These are phyloP conservation scores for Lithosia quadra DNA, from an alignment of 2,888 invertebrate species.

Conservation along the genomic window DNA sequence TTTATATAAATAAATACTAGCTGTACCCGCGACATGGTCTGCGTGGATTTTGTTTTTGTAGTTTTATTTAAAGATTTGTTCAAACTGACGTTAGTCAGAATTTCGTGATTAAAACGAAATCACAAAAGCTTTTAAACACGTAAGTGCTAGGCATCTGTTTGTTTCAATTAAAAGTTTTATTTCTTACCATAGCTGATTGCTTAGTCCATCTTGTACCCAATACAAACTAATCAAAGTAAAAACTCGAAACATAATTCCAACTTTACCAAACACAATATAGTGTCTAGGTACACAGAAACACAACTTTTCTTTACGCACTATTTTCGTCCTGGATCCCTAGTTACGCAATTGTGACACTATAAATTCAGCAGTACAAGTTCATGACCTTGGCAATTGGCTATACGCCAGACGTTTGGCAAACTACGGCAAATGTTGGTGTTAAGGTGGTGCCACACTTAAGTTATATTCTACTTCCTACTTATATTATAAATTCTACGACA, in stretches of 20 bases:
- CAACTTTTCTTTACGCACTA: constrained; percentile 17
- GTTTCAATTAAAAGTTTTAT: too few species aligned
- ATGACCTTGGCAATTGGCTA: constrained; percentile 43
- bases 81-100: too few species aligned
- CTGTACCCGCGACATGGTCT: too few species aligned
- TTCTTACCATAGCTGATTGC: not conserved
- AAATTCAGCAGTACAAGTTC: constrained; percentile 48
- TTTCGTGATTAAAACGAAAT: too few species aligned
- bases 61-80: too few species aligned
- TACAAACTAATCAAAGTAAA: not conserved
- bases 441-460: not conserved
- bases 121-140: too few species aligned
- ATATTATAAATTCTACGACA: too few species aligned
- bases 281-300: constrained; percentile 1
- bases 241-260: not conserved
- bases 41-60: too few species aligned
- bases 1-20: too few species aligned
- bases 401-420: constrained; percentile 36
- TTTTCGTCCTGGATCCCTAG: constrained; percentile 43
- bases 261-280: constrained; percentile 2
- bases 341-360: constrained; percentile 44
- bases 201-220: not conserved
- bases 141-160: too few species aligned
- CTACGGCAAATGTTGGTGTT: constrained; percentile 8
- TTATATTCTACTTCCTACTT: too few species aligned